phyloP scores from a whole-genome alignment of 2,888 invertebrate species.

The Agrochola macilenta region DNA sequence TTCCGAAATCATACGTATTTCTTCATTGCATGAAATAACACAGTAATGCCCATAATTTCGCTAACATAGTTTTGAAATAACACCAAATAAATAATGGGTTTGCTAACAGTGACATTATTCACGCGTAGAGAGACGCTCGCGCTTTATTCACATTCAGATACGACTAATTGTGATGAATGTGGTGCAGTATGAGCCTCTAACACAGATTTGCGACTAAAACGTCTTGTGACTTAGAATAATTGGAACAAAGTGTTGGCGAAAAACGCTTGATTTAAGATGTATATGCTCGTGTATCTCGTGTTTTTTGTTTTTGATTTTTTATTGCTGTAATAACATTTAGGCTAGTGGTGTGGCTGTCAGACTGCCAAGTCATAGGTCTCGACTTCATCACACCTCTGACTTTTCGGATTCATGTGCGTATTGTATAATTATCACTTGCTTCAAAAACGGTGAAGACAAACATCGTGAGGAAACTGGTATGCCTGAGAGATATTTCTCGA shows the following conservation, averaged over 20 bases:
- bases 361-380: no score
- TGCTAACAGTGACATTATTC: conserved; percentile 50
- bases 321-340: not conserved
- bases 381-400: no score
- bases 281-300: not conserved
- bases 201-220: conserved; percentile 51
- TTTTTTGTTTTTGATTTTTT: not conserved
- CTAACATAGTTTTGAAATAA: conserved; percentile 27
- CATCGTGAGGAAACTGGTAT: no score
- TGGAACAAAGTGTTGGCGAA: conserved; percentile 15
- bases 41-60: conserved; percentile 14
- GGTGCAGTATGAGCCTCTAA: conserved; percentile 54
- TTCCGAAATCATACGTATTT: not conserved
- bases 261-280: conserved; percentile 9
- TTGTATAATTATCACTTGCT: no score
- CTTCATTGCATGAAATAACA: not conserved
- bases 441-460: no score
- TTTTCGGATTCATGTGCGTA: no score
- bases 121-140: conserved; percentile 42
- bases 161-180: conserved; percentile 75
- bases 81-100: conserved; percentile 42
- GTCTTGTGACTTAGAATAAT: conserved; percentile 32
- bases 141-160: conserved; percentile 64
- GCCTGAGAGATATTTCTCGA: no score
- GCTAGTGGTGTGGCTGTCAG: no score